Evolutionary conservation across 37 sponge, comb jelly and placozoan genomes (phyloP).

Genomic region (Cliona cf. orientalis): DNA sequence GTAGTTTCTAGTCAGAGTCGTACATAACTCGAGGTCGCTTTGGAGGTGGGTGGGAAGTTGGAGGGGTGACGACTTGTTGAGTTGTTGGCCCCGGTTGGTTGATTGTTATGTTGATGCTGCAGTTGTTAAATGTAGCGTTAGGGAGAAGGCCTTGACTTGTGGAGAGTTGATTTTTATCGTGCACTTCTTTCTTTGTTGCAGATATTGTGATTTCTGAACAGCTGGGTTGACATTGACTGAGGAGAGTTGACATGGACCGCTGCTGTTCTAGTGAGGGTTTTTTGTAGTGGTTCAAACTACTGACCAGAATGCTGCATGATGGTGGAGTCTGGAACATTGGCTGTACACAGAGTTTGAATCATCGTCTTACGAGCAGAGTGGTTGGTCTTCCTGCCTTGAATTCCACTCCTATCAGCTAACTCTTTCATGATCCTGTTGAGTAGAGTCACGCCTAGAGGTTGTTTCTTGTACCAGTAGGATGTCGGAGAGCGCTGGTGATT

Average conservation of each 20-base stretch:
- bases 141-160: too few species aligned
- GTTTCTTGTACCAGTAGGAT: not conserved
- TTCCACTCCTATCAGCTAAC: not conserved
- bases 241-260: not conserved
- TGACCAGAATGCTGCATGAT: constrained; percentile 2
- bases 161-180: too few species aligned
- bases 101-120: too few species aligned
- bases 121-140: too few species aligned
- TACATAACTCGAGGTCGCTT: too few species aligned
- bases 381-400: constrained; percentile 1
- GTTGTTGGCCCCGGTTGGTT: too few species aligned
- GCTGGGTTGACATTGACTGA: too few species aligned
- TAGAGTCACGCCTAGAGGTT: not conserved
- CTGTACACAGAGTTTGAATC: not conserved
- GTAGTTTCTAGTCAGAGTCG: too few species aligned
- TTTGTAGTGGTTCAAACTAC: not conserved
- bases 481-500: not conserved
- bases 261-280: not conserved
- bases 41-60: too few species aligned
- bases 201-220: too few species aligned
- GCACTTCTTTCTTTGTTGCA: too few species aligned
- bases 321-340: not conserved
- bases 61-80: too few species aligned
- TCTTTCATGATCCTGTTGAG: not conserved
- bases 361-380: constrained; percentile 5